Evolutionary conservation across 2,888 invertebrate species (phyloP).

Genomic region (Morpho deidamia): DNA sequence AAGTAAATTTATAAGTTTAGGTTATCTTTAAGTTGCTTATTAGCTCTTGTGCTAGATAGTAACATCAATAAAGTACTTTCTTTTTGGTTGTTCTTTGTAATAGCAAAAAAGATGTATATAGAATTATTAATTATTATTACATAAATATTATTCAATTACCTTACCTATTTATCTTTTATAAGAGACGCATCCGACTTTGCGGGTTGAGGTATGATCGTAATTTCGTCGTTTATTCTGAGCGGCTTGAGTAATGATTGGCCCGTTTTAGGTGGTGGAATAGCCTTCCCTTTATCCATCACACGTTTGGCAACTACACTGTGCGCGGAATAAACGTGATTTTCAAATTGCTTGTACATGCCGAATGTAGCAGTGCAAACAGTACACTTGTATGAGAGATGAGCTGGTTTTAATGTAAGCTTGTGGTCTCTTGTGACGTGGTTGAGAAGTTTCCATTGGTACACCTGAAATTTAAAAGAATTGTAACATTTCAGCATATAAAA

Average conservation of each 20-base stretch:
- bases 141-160: background rate
- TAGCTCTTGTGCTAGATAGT: too few relatives aligned
- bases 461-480: constrained; percentile 70
- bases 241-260: constrained; percentile 80
- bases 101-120: too few relatives aligned
- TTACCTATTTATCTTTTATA: constrained; percentile 42
- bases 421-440: constrained; percentile 96
- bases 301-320: constrained; percentile 94
- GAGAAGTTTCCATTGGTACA: constrained; percentile 95
- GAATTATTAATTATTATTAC: too few relatives aligned
- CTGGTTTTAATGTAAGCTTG: constrained; percentile 93
- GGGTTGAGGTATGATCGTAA: constrained; percentile 92
- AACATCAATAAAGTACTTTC: too few relatives aligned
- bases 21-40: too few relatives aligned
- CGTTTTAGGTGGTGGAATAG: constrained; percentile 33
- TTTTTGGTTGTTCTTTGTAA: too few relatives aligned
- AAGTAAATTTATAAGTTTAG: too few relatives aligned
- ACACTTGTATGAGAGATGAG: constrained; percentile 95
- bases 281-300: constrained; percentile 58
- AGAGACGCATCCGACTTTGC: constrained; percentile 49
- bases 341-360: constrained; percentile 96
- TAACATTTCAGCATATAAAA: background rate
- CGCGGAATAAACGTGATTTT: constrained; percentile 95
- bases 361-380: constrained; percentile 97
- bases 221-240: constrained; percentile 92